Conservation (phyloP, 1,140 invertebrate genomes). For the Akabosia matsudoensis region DNA sequence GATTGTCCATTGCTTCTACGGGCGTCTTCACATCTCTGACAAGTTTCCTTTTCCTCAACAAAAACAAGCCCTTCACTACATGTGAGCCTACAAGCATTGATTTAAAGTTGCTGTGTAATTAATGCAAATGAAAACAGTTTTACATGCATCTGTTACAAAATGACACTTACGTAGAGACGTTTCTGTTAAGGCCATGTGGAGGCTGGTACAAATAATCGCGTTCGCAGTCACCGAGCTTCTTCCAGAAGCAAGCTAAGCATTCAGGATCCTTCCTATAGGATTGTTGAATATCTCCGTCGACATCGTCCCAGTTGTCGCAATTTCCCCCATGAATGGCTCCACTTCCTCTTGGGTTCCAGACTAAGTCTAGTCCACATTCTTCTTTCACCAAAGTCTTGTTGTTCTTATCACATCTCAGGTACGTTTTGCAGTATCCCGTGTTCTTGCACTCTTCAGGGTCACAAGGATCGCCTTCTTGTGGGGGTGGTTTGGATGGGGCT, state of each 20-base stretch:
- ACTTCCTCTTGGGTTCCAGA: neutral
- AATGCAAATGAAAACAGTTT: too few relatives aligned
- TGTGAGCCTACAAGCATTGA: too few relatives aligned
- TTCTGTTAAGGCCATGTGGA: neutral
- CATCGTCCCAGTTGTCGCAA: neutral
- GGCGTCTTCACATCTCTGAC: conserved; percentile 7
- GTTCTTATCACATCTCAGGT: neutral
- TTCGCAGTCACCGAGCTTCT: neutral
- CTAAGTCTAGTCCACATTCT: neutral
- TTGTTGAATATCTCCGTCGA: neutral
- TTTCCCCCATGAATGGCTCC: neutral
- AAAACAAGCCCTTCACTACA: conserved; percentile 1
- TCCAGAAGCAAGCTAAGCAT: conserved; percentile 7
- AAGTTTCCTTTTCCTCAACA: neutral
- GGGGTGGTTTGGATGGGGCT: neutral
- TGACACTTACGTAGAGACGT: neutral
- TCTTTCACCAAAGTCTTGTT: neutral
- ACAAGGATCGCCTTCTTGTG: neutral
- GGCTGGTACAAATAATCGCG: neutral
- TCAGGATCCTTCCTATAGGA: neutral
- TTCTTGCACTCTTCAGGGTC: neutral
- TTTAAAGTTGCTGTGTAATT: too few relatives aligned
- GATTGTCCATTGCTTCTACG: neutral
- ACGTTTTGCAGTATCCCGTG: neutral
- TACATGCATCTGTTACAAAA: neutral